Base-by-base conservation (phyloP, 2,797 vertebrate genomes). In the Anabacerthia variegaticeps region DNA sequence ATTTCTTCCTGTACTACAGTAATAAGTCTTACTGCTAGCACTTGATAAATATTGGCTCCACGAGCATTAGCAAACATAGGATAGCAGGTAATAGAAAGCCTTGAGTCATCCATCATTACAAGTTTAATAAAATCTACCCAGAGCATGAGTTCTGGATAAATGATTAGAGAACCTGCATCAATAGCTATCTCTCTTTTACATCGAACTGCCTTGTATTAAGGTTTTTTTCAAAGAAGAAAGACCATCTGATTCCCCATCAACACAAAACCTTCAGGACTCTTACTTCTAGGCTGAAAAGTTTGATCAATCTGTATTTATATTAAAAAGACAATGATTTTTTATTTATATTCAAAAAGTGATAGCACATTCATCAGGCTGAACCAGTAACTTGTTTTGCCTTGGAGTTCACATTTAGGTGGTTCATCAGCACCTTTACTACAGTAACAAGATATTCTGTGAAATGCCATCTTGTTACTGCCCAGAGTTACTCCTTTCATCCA, bases 71-170 rank as follows among this genome's bases (percentile, higher is more conserved):
- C 85, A 75, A 92, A 62, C 13, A 21, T 27, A 37, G 20, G 43
- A 68, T 21, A 39, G 78, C 82, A 94, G 73, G 63, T 30, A 9
- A 68, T 3, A 55, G 80, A 85, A 68, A 89, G 75, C 27, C 58
- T 44, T 15, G 58, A 52, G 41, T 19, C 69, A 96, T 83, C 94
- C 83, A 59, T 63, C 80, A 67, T 10, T 9, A 0, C 55, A 10
- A 41, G 55, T 79, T 95, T 86, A 91, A 96, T 95, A 89, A 97
- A 90, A 85, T 56, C 80, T 32, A 26, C 13, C 69, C 77, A 63
- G 68, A 24, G 66, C 24, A 54, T 4, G 51, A 71, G 74, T 58
- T 68, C 30, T 41, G 61, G 18, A 54, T 32, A 48, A 67, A 54
- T 10, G 69, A 72, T 63, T 14, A 37, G 68, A 89, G 76, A 73